A percentile compares a stretch with the other conserved stretches of the same genome.
Evolutionary conservation across 1,140 invertebrate species (phyloP).

Genomic region (Drosophila sechellia): DNA sequence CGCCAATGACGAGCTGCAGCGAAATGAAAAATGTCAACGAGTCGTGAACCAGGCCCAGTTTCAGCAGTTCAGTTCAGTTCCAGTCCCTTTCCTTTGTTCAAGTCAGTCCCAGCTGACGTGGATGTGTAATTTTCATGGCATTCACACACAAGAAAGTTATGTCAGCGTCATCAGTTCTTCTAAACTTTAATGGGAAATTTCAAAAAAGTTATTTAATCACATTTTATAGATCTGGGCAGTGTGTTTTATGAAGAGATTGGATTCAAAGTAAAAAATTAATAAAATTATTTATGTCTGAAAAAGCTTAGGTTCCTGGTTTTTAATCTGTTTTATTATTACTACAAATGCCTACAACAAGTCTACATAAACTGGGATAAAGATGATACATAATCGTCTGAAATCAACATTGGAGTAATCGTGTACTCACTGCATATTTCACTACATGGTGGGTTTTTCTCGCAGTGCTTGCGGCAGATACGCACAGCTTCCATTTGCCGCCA

Average conservation of each 20-base stretch:
- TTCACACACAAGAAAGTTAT: background rate
- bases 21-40: slow-evolving; percentile 35
- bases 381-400: no score
- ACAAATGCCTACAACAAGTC: no score
- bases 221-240: background rate
- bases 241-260: background rate
- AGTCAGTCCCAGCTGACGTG: slow-evolving; percentile 21
- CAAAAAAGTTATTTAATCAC: background rate
- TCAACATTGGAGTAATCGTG: no score
- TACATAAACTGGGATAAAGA: no score
- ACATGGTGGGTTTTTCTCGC: background rate
- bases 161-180: background rate
- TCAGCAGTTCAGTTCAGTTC: slow-evolving; percentile 3
- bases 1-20: slow-evolving; percentile 18
- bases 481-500: slow-evolving; percentile 18
- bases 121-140: slow-evolving; percentile 10
- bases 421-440: no score
- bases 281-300: no score
- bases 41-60: slow-evolving; percentile 7
- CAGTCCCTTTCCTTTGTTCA: slow-evolving; percentile 18
- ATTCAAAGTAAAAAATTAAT: background rate
- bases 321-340: no score
- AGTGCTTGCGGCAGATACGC: slow-evolving; percentile 3
- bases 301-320: no score
- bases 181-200: background rate